These are phyloP conservation scores for Antheraea mylitta DNA, from an alignment of 1,140 invertebrate species.

Conservation along the genomic window DNA sequence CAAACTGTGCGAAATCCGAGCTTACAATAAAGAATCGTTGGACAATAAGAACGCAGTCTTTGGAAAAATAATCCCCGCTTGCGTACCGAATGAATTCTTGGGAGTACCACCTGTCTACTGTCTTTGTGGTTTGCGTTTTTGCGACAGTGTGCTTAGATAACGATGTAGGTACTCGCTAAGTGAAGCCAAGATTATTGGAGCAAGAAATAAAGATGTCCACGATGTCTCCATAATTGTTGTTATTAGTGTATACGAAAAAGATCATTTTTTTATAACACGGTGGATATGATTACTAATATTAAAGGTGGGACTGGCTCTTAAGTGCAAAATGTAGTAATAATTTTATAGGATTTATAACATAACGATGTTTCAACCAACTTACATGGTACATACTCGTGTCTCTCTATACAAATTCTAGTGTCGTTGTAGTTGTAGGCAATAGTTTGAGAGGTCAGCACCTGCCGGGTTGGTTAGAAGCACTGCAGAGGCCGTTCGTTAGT, in stretches of 20 bases:
- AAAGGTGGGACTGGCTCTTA: no score
- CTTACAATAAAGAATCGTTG: conserved; percentile 59
- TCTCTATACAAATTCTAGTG: no score
- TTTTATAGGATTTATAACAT: no score
- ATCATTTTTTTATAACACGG: background rate
- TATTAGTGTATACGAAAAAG: background rate
- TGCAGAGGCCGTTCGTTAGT: no score
- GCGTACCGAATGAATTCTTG: conserved; percentile 1
- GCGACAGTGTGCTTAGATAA: conserved; percentile 27
- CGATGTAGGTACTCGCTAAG: conserved; percentile 9
- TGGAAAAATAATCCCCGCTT: conserved; percentile 69
- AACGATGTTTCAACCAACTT: no score
- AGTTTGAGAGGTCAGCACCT: no score
- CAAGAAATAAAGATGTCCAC: conserved; percentile 34
- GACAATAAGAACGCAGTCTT: conserved; percentile 66
- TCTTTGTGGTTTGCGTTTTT: conserved; percentile 16
- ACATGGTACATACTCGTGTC: no score
- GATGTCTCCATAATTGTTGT: conserved; percentile 13
- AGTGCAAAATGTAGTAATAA: no score
- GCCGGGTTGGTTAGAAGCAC: no score
- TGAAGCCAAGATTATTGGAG: conserved; percentile 51
- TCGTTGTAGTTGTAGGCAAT: no score
- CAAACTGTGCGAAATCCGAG: conserved; percentile 55
- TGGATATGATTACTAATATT: no score
- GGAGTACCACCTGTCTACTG: background rate